Evolutionary conservation across 2,113 vertebrate species (phyloP), one percentile per base, ranked within the genome.

Genomic region (Halcyon malimbica): DNA sequence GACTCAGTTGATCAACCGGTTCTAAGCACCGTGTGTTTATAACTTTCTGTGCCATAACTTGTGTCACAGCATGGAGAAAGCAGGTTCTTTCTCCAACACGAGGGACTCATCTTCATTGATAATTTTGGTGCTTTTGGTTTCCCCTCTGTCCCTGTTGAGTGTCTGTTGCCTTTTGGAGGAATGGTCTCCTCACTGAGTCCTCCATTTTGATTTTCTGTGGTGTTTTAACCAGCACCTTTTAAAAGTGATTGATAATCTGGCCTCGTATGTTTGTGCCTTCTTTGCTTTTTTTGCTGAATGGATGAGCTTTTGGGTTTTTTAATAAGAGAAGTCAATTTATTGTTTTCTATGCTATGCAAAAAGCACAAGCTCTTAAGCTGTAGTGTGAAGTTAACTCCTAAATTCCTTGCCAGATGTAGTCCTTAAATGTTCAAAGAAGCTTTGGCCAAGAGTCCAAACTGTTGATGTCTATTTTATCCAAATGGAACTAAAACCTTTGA

Each of bases 401-500:
- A 64, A 84, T 89, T 93, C 20, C 26, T 94, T 85, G 70, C 81
- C 57, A 89, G 42, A 37, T 83, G 5, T 44, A 85, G 21, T 86
- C 56, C 33, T 70, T 86, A 86, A 86, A 68, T 44, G 48, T 86
- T 94, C 51, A 86, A 89, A 92, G 33, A 46, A 90, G 33, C 73
- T 93, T 86, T 90, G 88, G 25, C 64, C 15, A 20, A 31, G 53
- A 69, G 76, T 70, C 56, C 3, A 2, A 74, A 83, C 48, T 71
- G 20, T 75, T 90, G n/a, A 54, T 90, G n/a, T 65, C 25, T 87
- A 11, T 48, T 94, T 78, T 81, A 84, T 84, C 69, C 56, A 87
- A 75, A 68, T 20, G 63, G n/a, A 81, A n/a, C 35, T 70, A 71
- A 94, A 96, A 75, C 31, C 68, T 94, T 93, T 76, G 46, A 81